Evolutionary conservation across 2,888 invertebrate genomes (phyloP).

Genomic region (Drosophila mettleri): DNA sequence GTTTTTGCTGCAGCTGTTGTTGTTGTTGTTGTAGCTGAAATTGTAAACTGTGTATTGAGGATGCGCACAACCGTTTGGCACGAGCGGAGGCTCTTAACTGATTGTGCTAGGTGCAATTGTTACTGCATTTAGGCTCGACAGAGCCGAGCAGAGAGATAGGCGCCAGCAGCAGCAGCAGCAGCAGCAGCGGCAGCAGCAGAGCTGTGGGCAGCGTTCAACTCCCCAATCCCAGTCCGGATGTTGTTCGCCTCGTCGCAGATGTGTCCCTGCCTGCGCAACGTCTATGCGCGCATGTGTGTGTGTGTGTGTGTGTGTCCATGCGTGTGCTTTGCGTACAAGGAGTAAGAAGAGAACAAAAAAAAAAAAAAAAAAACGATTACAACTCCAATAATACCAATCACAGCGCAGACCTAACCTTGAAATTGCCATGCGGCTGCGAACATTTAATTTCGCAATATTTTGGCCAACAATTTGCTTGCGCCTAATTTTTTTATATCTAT

Average conservation of each 20-base stretch:
- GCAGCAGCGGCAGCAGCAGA: neutral
- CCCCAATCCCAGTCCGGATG: constrained; percentile 51
- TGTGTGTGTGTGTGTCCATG: constrained; percentile 10
- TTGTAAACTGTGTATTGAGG: constrained; percentile 25
- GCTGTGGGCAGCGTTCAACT: constrained; percentile 46
- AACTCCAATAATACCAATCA: neutral
- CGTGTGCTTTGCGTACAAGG: constrained; percentile 2
- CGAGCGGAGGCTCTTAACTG: constrained; percentile 83
- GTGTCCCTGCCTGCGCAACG: constrained; percentile 12
- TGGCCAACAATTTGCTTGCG: no score
- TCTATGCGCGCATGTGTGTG: neutral
- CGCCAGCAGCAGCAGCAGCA: constrained; percentile 22
- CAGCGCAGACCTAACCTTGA: constrained; percentile 37
- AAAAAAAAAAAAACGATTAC: neutral
- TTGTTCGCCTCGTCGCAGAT: constrained; percentile 57
- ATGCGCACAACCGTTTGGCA: constrained; percentile 81
- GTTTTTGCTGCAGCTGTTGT: neutral
- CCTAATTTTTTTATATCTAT: no score
- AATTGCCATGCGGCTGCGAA: no score
- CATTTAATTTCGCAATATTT: no score
- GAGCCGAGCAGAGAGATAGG: constrained; percentile 49
- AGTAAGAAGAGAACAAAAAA: neutral
- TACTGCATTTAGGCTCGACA: constrained; percentile 79
- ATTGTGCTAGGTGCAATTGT: constrained; percentile 72
- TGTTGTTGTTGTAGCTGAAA: constrained; percentile 4